Conservation (phyloP, 2,113 vertebrate species). For the Malurus alboscapulatus region DNA sequence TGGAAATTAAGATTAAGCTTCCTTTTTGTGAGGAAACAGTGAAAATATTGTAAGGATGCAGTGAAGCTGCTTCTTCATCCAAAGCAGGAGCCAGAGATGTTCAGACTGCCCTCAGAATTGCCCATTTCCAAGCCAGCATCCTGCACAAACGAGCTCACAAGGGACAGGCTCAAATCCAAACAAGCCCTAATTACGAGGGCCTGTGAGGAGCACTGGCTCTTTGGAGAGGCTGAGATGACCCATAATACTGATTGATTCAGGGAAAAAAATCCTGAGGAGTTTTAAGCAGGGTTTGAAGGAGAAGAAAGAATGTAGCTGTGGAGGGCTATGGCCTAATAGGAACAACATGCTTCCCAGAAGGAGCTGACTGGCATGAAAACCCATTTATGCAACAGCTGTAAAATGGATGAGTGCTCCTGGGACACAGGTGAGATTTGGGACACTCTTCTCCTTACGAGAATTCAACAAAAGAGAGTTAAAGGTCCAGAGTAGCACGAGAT, state of each 20-base stretch:
- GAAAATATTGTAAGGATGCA: background rate
- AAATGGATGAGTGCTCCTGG: background rate
- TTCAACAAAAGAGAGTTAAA: background rate
- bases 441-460: background rate
- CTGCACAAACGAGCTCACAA: conserved; percentile 40
- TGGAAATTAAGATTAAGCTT: background rate
- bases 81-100: background rate
- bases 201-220: background rate
- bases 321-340: background rate
- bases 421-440: background rate
- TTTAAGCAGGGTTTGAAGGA: background rate
- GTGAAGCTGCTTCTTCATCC: background rate
- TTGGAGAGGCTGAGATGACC: background rate
- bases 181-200: background rate
- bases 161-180: conserved; percentile 9
- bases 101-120: background rate
- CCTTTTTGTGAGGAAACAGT: background rate
- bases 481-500: background rate
- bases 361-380: background rate
- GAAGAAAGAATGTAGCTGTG: background rate
- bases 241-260: background rate
- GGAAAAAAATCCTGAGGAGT: background rate
- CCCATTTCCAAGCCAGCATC: background rate
- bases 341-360: background rate
- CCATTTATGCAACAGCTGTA: background rate